Conservation (phyloP, 2,797 vertebrate species). For the Acropternis orthonyx region DNA sequence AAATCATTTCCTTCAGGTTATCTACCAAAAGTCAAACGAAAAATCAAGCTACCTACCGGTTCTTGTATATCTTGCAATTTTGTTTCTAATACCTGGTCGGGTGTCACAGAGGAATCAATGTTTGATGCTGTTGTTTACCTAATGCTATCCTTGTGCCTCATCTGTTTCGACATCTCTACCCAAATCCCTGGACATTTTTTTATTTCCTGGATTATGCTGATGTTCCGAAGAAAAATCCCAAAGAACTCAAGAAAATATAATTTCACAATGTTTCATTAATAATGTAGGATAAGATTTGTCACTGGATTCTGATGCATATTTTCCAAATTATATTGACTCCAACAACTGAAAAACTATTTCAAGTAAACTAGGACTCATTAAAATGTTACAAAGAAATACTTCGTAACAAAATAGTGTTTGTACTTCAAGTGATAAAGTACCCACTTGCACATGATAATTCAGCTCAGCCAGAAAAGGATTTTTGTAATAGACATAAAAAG, state of each 20-base stretch:
- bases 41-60: background rate
- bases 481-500: slow-evolving; percentile 20
- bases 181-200: slow-evolving; percentile 28
- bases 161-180: slow-evolving; percentile 35
- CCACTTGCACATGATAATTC: background rate
- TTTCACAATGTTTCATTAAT: slow-evolving; percentile 12
- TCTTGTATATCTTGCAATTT: background rate
- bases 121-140: background rate
- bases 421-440: slow-evolving; percentile 14
- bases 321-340: slow-evolving; percentile 21
- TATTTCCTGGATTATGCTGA: slow-evolving; percentile 30
- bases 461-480: slow-evolving; percentile 40
- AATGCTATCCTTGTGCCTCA: background rate
- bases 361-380: slow-evolving; percentile 2
- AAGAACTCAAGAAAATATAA: slow-evolving; percentile 6
- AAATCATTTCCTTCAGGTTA: background rate
- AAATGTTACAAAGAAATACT: slow-evolving; percentile 4
- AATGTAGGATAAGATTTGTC: slow-evolving; percentile 5
- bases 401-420: slow-evolving; percentile 1
- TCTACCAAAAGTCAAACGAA: background rate
- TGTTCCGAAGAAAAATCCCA: background rate
- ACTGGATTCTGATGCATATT: background rate
- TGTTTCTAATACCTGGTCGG: background rate
- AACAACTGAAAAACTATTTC: background rate
- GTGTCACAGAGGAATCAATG: background rate